A percentile compares a stretch with the other conserved stretches of the same genome.
Conservation (phyloP, 2,113 vertebrate genomes). For the Petaurus breviceps region DNA sequence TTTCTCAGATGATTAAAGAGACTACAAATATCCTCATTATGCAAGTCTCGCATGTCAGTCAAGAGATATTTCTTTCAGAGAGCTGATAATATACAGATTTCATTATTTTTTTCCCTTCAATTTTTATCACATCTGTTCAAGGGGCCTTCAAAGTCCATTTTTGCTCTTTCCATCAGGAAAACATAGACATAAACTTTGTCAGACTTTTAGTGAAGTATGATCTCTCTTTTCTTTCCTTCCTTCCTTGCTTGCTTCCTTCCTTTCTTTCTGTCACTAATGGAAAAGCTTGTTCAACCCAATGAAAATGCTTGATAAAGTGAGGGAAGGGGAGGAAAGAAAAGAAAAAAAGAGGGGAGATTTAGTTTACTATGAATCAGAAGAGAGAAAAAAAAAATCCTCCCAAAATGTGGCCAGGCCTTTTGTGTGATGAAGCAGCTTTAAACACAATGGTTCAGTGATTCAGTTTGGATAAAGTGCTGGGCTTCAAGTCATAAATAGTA, state of each 20-base stretch:
- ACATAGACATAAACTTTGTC: background rate
- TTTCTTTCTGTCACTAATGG: background rate
- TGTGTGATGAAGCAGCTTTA: background rate
- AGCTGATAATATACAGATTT: background rate
- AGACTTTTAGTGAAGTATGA: background rate
- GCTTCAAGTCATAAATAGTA: background rate
- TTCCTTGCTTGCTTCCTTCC: background rate
- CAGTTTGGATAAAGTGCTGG: background rate
- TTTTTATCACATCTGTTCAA: background rate
- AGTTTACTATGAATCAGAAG: background rate
- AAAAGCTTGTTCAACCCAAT: background rate
- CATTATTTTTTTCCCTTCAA: background rate
- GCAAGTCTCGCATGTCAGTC: background rate
- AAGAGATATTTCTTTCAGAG: background rate
- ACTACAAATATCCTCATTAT: conserved; percentile 7
- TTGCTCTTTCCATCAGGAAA: background rate
- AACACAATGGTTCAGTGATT: background rate
- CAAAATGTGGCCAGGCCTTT: background rate
- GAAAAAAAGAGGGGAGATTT: background rate
- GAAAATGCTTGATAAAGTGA: background rate
- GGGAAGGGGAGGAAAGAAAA: background rate
- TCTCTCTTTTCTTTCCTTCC: background rate
- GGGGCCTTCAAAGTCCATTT: background rate
- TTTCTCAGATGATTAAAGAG: conserved; percentile 34
- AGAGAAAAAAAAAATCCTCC: background rate